A percentile compares a stretch with the other conserved stretches of the same genome.
These are phyloP conservation scores for Mus pahari DNA, from an alignment of 2,113 vertebrate genomes.

Conservation along the genomic window DNA sequence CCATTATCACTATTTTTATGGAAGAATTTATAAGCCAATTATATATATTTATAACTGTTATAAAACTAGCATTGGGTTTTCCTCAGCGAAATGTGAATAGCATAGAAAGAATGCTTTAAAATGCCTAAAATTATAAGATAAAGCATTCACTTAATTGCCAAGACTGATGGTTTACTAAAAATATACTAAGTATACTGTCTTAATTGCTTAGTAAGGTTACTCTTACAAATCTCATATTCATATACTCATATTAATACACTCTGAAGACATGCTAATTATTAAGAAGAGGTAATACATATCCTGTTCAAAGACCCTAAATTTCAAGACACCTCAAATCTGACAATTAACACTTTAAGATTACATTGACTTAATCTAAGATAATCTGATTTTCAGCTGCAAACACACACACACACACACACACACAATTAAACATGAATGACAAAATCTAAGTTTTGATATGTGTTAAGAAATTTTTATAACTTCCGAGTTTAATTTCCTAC, in stretches of 20 bases:
- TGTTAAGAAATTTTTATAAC: background rate
- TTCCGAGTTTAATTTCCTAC: background rate
- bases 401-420: background rate
- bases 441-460: background rate
- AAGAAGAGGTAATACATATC: background rate
- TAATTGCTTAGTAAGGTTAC: background rate
- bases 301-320: slow-evolving; percentile 13
- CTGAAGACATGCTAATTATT: background rate
- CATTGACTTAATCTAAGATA: background rate
- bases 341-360: background rate
- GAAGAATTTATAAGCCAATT: slow-evolving; percentile 12
- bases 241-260: background rate
- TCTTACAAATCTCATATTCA: background rate
- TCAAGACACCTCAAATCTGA: background rate
- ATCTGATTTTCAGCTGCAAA: background rate
- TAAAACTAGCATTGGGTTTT: slow-evolving; percentile 56
- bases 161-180: background rate
- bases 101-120: slow-evolving; percentile 59
- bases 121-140: background rate
- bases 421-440: background rate
- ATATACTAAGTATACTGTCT: slow-evolving; percentile 19
- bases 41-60: slow-evolving; percentile 10
- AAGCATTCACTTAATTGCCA: slow-evolving; percentile 41
- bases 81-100: slow-evolving; percentile 55
- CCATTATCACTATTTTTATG: slow-evolving; percentile 59